Evolutionary conservation across 2,888 invertebrate genomes (phyloP).

Genomic region (Stomorhina lunata): DNA sequence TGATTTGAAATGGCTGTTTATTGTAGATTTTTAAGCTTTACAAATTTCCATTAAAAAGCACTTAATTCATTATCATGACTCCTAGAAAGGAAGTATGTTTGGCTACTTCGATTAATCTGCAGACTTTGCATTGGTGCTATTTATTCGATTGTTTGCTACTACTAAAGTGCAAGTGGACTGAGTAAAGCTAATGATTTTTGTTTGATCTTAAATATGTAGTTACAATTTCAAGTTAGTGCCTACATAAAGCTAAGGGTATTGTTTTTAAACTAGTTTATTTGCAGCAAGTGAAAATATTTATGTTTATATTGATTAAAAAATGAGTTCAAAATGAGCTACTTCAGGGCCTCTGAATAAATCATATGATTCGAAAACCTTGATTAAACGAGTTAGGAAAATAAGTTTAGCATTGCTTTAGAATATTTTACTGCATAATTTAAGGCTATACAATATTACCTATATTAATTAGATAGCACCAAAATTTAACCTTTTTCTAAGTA

Average conservation of each 20-base stretch:
- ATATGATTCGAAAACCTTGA: too few species aligned
- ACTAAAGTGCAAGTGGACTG: not conserved
- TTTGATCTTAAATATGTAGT: not conserved
- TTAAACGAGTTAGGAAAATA: too few species aligned
- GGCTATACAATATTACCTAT: too few species aligned
- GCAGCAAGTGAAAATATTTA: not conserved
- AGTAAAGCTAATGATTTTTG: not conserved
- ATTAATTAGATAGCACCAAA: too few species aligned
- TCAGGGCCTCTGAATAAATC: too few species aligned
- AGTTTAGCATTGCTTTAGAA: too few species aligned
- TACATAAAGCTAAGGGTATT: not conserved
- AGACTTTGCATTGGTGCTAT: not conserved
- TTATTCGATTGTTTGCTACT: not conserved
- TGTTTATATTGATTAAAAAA: not conserved
- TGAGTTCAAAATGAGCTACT: too few species aligned
- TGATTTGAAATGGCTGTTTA: not conserved
- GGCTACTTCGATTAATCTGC: conserved; percentile 6
- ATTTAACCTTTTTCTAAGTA: too few species aligned
- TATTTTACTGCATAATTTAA: too few species aligned
- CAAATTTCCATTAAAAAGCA: conserved; percentile 22
- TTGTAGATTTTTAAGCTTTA: not conserved
- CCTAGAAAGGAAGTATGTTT: conserved; percentile 3
- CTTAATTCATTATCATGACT: not conserved
- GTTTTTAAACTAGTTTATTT: not conserved
- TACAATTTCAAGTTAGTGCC: not conserved